Evolutionary conservation across 2,113 vertebrate species (phyloP).

Genomic region (Petroica traversi): DNA sequence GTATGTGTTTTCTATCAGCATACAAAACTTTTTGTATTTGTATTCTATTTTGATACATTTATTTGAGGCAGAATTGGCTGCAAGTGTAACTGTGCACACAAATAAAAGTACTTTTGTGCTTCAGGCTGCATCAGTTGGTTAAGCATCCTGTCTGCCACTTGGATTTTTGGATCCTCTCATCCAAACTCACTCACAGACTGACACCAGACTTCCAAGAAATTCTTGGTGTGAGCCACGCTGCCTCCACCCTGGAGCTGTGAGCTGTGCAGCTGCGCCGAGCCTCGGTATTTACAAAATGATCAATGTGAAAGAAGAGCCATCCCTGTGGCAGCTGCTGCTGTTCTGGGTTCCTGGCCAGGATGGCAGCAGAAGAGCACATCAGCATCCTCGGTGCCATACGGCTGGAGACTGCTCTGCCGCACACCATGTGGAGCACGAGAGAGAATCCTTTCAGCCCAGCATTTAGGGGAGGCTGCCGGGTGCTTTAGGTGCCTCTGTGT

Average conservation of each 20-base stretch:
- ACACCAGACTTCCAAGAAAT: not conserved
- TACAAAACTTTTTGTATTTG: not conserved
- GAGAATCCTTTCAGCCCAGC: constrained; percentile 55
- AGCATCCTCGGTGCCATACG: constrained; percentile 4
- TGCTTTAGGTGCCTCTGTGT: constrained; percentile 2
- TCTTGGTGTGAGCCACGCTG: not conserved
- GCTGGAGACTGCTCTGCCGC: not conserved
- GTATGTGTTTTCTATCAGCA: fast-evolving
- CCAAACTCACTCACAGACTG: not conserved
- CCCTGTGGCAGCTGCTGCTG: constrained; percentile 24
- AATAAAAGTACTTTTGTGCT: not conserved
- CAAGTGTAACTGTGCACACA: not conserved
- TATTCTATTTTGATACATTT: not conserved
- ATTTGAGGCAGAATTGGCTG: not conserved
- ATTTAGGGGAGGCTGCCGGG: not conserved
- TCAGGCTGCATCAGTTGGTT: not conserved
- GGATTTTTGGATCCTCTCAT: not conserved
- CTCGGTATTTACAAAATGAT: not conserved
- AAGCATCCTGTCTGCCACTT: not conserved
- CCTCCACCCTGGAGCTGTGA: not conserved
- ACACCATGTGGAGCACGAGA: constrained; percentile 46
- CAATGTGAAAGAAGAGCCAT: not conserved
- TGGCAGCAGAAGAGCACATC: not conserved
- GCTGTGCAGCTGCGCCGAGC: not conserved
- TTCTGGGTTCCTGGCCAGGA: not conserved